Base-by-base conservation (phyloP, 2,888 invertebrate species). In the Melitaea athalia region DNA sequence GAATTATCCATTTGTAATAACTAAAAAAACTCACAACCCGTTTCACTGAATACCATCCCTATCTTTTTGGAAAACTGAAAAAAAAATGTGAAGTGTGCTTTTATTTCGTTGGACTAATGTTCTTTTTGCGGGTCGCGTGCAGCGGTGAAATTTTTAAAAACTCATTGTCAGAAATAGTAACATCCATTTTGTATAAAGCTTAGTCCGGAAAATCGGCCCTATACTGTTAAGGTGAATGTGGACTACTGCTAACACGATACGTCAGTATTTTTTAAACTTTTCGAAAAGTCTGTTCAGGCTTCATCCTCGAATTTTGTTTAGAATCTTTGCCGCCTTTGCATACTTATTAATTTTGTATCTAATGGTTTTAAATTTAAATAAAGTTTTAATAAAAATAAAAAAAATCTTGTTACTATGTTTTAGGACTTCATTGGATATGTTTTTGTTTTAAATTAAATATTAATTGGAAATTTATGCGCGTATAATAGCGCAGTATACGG, bases 91-190 rank as follows among this genome's bases (percentile, higher is more conserved):
- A 66, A 60, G 15, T 45, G 53, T 61, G 33, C 57, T 59, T 70
- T 64, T 45, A 70, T 70, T 67, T 60, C 47, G 52, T 24, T 17
- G 53, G 24, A 47, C 47, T 55, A 60, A 50, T 64, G 60, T 57
- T 67, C 62, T 70, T 70, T 62, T 64, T 59, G 45, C 38, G 14
- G 43, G 47, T 31, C 42, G 52, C 50, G 55, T 38, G 60, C 64
- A 61, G 59, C 64, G 47, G 67, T 52, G 64, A 62, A 67, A 62
- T 64, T 38, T 70, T 70, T 64, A 70, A 70, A 70, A 70, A 67
- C 59, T 64, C 64, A 67, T 67, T 70, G 67, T 67, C 70, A 67
- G 47, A 47, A 67, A 50, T 62, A 53, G 59, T 70, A 64, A 61
- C 64, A 33, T 15, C 45, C 47, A 57, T 38, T 61, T 52, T 50